Conservation (phyloP, 2,888 invertebrate genomes). For the Gortyna flavago region DNA sequence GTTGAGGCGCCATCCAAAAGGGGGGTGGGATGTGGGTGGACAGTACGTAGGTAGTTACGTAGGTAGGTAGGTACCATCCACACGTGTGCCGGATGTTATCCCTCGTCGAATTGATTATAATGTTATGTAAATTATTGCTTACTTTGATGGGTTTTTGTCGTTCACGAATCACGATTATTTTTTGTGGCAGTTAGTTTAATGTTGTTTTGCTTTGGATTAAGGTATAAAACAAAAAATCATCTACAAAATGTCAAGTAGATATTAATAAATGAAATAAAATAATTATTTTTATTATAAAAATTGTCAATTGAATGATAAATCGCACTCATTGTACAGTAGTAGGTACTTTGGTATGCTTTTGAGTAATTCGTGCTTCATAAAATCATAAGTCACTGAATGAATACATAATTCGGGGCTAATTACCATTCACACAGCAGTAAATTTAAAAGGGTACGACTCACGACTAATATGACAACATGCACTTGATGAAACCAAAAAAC, state of each 20-base stretch:
- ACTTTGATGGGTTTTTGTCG: constrained; percentile 56
- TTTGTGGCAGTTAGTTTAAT: not conserved
- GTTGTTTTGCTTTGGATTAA: constrained; percentile 4
- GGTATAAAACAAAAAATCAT: not conserved
- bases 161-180: constrained; percentile 32
- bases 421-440: constrained; percentile 10
- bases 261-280: no score
- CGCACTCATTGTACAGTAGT: no score
- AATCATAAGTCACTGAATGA: not conserved
- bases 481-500: constrained; percentile 11
- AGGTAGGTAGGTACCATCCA: constrained; percentile 43
- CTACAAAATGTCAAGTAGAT: not conserved
- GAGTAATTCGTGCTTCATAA: not conserved
- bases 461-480: not conserved
- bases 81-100: constrained; percentile 71
- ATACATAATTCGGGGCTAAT: not conserved
- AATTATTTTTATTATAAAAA: not conserved
- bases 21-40: constrained; percentile 68
- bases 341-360: no score
- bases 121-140: constrained; percentile 61
- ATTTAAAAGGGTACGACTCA: constrained; percentile 9
- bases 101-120: constrained; percentile 53
- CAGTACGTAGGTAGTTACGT: constrained; percentile 57
- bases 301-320: not conserved
- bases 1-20: constrained; percentile 50